Evolutionary conservation across 1,140 invertebrate species (phyloP), one percentile per base, ranked within the genome.

Genomic region (Whitmania pigra): DNA sequence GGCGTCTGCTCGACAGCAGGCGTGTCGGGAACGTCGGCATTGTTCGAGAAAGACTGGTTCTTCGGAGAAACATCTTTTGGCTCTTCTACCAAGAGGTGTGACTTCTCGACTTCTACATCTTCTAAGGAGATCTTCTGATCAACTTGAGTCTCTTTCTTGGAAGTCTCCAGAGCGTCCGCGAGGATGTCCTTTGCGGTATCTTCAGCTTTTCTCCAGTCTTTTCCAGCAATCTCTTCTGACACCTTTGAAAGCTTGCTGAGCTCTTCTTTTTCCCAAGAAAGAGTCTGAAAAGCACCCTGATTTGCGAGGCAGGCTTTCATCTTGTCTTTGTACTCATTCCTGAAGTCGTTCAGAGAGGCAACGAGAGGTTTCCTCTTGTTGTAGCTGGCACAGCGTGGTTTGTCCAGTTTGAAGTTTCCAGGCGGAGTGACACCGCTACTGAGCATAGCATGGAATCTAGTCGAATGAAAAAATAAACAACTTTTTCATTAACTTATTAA

Each of bases 381-480:
- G 29, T 63, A 31, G 22, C 22, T 22, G 9, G 57, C 57, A 31
- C 57, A 63, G 57, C 57, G 57, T 11, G 57, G 57, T 31, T 63
- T 63, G 29, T 63, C 57, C 57, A 63, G 57, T 63, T 15, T 13
- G 57, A 63, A 63, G 15, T 63, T 31, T 63, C 57, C 57, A 18
- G 57, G 57, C 11, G 57, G 57, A 1, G 57, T 17, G 9, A 63
- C 57, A 13, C 57, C 57, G 57, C 57, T 63, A 18, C 57, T 63
- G 22, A 63, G 57, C 57, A 63, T 63, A 18, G 57, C 57, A 63
- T 63, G 57, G 57, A 25, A 63, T 31, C 57, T 63, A 25, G 22
- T 7, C 22, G 31, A 36, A 63, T n/a, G 29, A 63, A 25, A 11
- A n/a, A 63, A 15, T 11, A 63, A 25, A 31, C 1, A 49, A 43